Base-by-base conservation (phyloP, 2,113 vertebrate species). In the Merops nubicus region DNA sequence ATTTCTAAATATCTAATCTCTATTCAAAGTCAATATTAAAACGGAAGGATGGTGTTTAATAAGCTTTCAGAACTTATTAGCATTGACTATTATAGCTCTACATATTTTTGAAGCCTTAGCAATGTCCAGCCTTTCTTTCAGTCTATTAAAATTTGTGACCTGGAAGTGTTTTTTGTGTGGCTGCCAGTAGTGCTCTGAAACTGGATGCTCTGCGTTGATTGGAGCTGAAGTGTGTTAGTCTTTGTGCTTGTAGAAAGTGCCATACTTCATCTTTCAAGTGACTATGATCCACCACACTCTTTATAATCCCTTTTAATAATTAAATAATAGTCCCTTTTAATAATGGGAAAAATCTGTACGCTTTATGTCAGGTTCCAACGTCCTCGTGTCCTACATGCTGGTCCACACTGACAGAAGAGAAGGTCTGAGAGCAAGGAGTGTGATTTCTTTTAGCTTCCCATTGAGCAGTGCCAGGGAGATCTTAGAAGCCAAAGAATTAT, bases 381-480 rank as follows among this genome's bases (percentile, higher is more conserved):
- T 50, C 28, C 5, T 80, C 43, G 12, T 67, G 31, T 63, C 31
- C 12, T 74, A 23, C 5, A 1, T 34, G 20, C 10, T 8, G 3
- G 12, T 59, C 62, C 42, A n/a, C 23, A 33, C 5, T n/a, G 6
- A n/a, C 0, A 1, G 47, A 60, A 87, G 6, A n/a, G 23, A 16
- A 86, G 50, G 31, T 53, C 69, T 76, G 67, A 89, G 25, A 76
- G 29, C 2, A 22, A 74, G 38, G 8, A 75, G 3, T 8, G 10
- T 4, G 38, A 74, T 85, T 80, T 78, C 15, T 60, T 77, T 29
- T 47, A 64, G 11, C 8, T 95, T 82, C 47, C 33, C 19, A 48
- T 18, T 70, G 42, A 82, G n/a, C 50, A 65, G 17, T 54, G 13
- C 36, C 56, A 75, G 57, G n/a, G 74, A 79, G 38, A 31, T 50